phyloP scores from a whole-genome alignment of 2,888 invertebrate species.

The Diabrotica balteata region DNA sequence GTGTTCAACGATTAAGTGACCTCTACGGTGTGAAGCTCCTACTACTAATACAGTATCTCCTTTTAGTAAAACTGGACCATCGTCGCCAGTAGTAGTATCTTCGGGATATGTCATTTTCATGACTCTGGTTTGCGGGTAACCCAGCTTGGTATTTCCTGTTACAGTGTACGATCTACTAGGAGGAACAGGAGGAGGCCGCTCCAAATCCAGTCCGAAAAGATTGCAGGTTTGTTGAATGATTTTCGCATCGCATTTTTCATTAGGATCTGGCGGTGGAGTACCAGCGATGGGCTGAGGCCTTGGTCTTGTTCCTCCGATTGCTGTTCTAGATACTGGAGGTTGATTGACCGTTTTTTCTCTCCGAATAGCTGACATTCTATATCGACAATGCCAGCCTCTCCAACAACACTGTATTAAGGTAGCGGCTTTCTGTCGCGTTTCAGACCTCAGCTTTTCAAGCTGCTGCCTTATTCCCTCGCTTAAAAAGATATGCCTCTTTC shows the following conservation, averaged over 20 bases:
- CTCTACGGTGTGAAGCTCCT: conserved; percentile 85
- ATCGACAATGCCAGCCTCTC: conserved; percentile 79
- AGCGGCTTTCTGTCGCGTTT: conserved; percentile 81
- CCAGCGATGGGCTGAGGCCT: conserved; percentile 90
- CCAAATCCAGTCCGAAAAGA: conserved; percentile 88
- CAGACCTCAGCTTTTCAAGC: conserved; percentile 80
- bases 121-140: conserved; percentile 90
- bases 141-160: conserved; percentile 86
- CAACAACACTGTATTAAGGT: conserved; percentile 85
- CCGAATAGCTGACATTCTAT: conserved; percentile 69
- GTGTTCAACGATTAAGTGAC: conserved; percentile 87
- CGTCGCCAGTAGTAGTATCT: conserved; percentile 64
- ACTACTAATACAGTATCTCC: conserved; percentile 89
- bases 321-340: conserved; percentile 34
- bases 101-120: conserved; percentile 88
- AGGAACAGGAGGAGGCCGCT: conserved; percentile 91
- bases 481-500: conserved; percentile 91
- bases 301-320: conserved; percentile 67
- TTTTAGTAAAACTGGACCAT: conserved; percentile 69
- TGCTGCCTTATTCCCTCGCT: conserved; percentile 93
- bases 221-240: conserved; percentile 91
- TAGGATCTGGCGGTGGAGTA: conserved; percentile 82
- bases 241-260: conserved; percentile 86
- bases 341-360: conserved; percentile 47
- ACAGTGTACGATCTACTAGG: conserved; percentile 91